phyloP scores from a whole-genome alignment of 2,113 vertebrate genomes.

The Camarhynchus parvulus region DNA sequence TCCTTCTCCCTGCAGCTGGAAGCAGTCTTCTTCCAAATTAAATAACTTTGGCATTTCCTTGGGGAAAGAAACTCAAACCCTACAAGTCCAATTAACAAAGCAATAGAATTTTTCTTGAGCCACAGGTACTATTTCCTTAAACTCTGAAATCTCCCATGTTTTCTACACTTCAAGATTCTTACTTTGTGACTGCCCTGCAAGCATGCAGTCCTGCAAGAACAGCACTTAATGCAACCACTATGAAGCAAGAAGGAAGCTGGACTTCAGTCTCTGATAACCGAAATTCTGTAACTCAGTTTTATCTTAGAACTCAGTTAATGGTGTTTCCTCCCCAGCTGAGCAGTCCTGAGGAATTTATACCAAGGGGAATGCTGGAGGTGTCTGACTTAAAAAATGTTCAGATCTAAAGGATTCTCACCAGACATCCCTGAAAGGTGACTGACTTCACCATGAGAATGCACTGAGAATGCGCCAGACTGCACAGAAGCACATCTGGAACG shows the following conservation, averaged over 20 bases:
- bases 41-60: not conserved
- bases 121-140: not conserved
- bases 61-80: not conserved
- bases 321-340: not conserved
- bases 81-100: not conserved
- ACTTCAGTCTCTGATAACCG: not conserved
- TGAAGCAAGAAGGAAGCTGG: not conserved
- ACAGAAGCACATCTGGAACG: not conserved
- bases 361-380: accelerated
- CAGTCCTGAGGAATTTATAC: not conserved
- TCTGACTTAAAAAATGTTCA: not conserved
- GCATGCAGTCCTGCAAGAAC: not conserved
- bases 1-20: not conserved
- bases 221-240: not conserved
- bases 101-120: not conserved
- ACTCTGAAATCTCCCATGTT: not conserved
- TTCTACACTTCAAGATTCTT: not conserved
- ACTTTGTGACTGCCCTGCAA: not conserved
- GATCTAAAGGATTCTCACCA: not conserved
- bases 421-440: not conserved
- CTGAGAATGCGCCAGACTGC: not conserved
- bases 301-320: not conserved
- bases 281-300: not conserved
- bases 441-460: not conserved
- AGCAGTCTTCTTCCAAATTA: not conserved